A percentile compares a stretch with the other conserved stretches of the same genome.
Evolutionary conservation across 2,888 invertebrate species (phyloP).

Genomic region (Drosophila paucipuncta): DNA sequence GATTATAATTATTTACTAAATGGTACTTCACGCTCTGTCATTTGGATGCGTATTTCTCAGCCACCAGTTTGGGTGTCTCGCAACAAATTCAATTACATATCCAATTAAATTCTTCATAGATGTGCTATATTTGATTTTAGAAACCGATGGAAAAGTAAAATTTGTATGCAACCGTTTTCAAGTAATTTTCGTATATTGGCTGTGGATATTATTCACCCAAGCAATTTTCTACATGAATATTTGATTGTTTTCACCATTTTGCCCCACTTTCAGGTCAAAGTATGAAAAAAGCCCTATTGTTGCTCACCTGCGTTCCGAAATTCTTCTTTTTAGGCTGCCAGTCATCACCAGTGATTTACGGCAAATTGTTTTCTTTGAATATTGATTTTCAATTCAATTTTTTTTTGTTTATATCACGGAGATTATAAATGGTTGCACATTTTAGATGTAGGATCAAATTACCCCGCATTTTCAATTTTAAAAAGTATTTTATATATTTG

Average conservation of each 20-base stretch:
- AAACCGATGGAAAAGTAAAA: background rate
- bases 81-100: conserved; percentile 1
- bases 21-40: background rate
- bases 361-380: background rate
- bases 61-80: background rate
- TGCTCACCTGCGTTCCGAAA: background rate
- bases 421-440: background rate
- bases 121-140: background rate
- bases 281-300: background rate
- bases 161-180: background rate
- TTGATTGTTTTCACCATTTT: background rate
- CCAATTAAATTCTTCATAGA: background rate
- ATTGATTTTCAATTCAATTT: background rate
- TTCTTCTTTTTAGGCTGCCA: background rate
- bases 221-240: background rate
- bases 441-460: background rate
- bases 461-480: background rate
- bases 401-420: background rate
- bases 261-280: background rate
- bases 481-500: background rate
- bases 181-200: background rate
- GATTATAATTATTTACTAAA: conserved; percentile 68
- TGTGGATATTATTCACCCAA: background rate
- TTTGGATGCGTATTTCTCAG: background rate
- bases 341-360: background rate